These are phyloP conservation scores for Falco berigora DNA, from an alignment of 2,797 vertebrate species.

Conservation along the genomic window DNA sequence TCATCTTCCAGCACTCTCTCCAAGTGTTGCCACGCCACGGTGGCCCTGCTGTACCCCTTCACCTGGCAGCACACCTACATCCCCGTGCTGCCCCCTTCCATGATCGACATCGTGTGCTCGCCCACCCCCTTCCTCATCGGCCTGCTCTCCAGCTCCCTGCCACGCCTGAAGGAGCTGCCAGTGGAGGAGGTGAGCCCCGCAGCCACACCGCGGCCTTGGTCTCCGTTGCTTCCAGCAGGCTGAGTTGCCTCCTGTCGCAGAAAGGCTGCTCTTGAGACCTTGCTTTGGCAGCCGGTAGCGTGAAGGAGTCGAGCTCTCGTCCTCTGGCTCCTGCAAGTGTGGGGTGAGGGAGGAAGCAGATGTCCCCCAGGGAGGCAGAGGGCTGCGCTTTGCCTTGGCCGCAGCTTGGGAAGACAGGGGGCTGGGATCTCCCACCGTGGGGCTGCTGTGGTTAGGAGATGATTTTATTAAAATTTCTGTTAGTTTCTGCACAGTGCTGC, in stretches of 20 bases:
- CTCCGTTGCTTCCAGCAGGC: background rate
- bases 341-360: background rate
- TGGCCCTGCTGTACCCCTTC: slow-evolving; percentile 94
- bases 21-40: slow-evolving; percentile 92
- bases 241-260: background rate
- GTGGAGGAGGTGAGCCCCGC: slow-evolving; percentile 86
- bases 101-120: slow-evolving; percentile 97
- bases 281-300: background rate
- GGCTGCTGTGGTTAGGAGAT: background rate
- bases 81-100: slow-evolving; percentile 91
- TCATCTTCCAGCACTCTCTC: slow-evolving; percentile 84
- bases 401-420: background rate
- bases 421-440: background rate
- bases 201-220: fast-evolving
- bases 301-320: fast-evolving
- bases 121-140: slow-evolving; percentile 96
- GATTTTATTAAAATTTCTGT: background rate
- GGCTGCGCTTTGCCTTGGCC: background rate
- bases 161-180: slow-evolving; percentile 89
- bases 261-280: background rate
- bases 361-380: fast-evolving
- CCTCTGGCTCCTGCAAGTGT: fast-evolving
- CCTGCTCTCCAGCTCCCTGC: slow-evolving; percentile 91
- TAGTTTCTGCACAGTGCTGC: background rate
- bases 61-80: slow-evolving; percentile 99